Percentiles rank a stretch among this genome's conserved stretches.
These are phyloP conservation scores for Tragelaphus scriptus DNA, from an alignment of 2,113 vertebrate genomes.

Conservation along the genomic window DNA sequence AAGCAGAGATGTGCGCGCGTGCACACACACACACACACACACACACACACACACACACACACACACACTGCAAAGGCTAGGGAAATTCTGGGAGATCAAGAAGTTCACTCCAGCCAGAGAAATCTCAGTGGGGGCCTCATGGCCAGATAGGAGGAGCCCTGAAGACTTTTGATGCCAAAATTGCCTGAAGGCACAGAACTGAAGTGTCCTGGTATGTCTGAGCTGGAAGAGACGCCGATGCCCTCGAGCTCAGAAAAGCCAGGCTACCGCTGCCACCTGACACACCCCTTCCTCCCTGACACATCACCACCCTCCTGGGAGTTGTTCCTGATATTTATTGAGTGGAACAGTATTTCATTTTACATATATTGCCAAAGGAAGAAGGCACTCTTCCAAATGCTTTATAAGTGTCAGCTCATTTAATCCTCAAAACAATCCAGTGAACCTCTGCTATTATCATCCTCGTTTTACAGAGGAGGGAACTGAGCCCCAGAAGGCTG, in stretches of 20 bases:
- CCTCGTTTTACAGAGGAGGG: not conserved
- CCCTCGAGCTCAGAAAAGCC: not conserved
- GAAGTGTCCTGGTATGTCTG: not conserved
- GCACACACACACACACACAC: not conserved
- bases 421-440: not conserved
- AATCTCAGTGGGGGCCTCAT: not conserved
- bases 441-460: not conserved
- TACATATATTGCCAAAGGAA: not conserved
- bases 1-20: accelerated
- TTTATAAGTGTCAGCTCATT: not conserved
- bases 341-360: not conserved
- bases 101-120: not conserved
- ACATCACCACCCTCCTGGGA: not conserved
- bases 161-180: not conserved
- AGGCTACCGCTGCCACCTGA: accelerated
- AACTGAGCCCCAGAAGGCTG: not conserved
- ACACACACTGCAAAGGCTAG: not conserved
- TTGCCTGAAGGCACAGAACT: not conserved
- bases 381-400: not conserved
- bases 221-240: not conserved
- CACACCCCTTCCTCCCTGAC: not conserved
- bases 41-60: not conserved
- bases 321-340: not conserved
- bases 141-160: too few species aligned
- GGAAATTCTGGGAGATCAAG: not conserved